Percentiles rank a stretch among this genome's conserved stretches.
Conservation (phyloP, 2,797 vertebrate species). For the Bradypodion ventrale region DNA sequence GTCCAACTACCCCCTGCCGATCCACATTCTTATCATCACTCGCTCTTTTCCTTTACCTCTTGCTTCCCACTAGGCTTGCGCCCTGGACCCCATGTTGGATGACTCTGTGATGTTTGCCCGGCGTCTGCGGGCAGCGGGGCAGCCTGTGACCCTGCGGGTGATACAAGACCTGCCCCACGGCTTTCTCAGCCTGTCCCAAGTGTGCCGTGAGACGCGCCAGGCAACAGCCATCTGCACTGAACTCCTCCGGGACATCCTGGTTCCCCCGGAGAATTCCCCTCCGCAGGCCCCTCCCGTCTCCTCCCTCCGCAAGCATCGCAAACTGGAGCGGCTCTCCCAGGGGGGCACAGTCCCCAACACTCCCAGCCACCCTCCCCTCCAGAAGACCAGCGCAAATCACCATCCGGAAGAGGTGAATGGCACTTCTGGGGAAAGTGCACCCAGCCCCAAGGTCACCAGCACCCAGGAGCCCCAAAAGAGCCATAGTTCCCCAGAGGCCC, state of each 20-base stretch:
- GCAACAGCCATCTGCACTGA: conserved; percentile 83
- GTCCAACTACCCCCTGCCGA: too few species aligned
- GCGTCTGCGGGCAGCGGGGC: conserved; percentile 80
- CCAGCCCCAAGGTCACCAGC: fast-evolving
- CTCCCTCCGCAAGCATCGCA: conserved; percentile 80
- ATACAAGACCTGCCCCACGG: conserved; percentile 92
- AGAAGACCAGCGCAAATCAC: fast-evolving
- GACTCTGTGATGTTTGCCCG: conserved; percentile 94
- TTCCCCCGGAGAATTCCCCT: conserved; percentile 54
- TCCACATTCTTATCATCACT: too few species aligned
- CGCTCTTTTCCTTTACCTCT: fast-evolving
- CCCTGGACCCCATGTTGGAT: conserved; percentile 91
- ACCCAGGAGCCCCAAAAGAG: background rate
- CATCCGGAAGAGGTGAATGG: background rate
- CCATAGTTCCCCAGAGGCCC: background rate
- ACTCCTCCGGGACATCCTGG: conserved; percentile 82
- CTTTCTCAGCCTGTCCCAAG: conserved; percentile 88
- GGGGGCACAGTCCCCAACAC: fast-evolving
- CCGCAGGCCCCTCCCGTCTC: conserved; percentile 51
- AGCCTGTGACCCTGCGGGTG: conserved; percentile 84
- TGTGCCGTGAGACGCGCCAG: conserved; percentile 85
- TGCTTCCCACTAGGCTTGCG: conserved; percentile 80
- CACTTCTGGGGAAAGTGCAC: fast-evolving
- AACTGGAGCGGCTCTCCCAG: conserved; percentile 76
- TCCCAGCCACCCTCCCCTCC: background rate